Conservation (phyloP, 2,797 vertebrate species). For the Notamacropus eugenii region DNA sequence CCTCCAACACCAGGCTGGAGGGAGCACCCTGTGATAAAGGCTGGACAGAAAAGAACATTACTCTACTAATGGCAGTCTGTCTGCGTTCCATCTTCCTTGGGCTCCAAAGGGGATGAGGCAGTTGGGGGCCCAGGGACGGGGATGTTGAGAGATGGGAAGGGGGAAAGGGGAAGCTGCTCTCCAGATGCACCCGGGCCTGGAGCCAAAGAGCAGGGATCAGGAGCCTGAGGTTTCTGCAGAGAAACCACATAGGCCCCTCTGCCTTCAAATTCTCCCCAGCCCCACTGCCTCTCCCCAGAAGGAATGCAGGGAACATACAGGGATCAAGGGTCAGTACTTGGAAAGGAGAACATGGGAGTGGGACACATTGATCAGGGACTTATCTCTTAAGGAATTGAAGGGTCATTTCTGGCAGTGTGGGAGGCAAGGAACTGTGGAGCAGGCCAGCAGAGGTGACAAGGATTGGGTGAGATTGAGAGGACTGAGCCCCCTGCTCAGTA, state of each 20-base stretch:
- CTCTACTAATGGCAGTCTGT: not conserved
- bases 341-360: not conserved
- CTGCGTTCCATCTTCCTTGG: not conserved
- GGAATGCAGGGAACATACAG: not conserved
- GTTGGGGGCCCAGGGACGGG: not conserved
- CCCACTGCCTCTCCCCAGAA: not conserved
- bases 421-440: not conserved
- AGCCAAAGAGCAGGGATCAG: conserved; percentile 38
- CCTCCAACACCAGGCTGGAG: not conserved
- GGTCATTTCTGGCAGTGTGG: not conserved
- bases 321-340: not conserved
- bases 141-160: conserved; percentile 28
- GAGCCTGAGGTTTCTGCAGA: not conserved
- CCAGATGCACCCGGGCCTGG: conserved; percentile 53
- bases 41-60: not conserved
- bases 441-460: not conserved
- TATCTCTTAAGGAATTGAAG: not conserved
- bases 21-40: not conserved
- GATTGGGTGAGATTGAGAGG: not conserved
- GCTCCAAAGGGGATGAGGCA: not conserved
- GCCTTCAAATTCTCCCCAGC: not conserved
- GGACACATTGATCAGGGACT: not conserved
- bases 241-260: not conserved
- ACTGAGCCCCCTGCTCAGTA: not conserved
- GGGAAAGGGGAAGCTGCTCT: conserved; percentile 15